Conservation (phyloP, 1,140 invertebrate species). For the Geopemphigus sp. region DNA sequence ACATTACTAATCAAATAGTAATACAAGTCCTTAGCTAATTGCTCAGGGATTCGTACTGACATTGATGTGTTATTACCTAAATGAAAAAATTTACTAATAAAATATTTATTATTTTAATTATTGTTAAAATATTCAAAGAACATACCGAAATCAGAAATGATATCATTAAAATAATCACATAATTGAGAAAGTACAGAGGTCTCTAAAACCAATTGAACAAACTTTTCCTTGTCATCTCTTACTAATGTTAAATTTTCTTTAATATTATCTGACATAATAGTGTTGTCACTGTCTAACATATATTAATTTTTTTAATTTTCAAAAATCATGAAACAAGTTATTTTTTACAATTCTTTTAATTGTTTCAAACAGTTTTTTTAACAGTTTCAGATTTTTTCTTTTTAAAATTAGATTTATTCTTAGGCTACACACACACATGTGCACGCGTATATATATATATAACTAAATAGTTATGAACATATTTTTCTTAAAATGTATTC, state of each 20-base stretch:
- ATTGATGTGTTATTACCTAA: constrained; percentile 17
- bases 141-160: constrained; percentile 5
- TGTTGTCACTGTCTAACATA: too few species aligned
- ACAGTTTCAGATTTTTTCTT: not conserved
- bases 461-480: not conserved
- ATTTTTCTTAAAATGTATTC: not conserved
- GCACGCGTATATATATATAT: too few species aligned
- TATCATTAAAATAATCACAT: constrained; percentile 34
- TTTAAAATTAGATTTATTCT: constrained; percentile 12
- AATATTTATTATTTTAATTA: not conserved
- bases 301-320: constrained; percentile 44
- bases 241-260: not conserved
- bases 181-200: constrained; percentile 12
- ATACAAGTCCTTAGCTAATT: constrained; percentile 37
- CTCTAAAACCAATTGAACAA: constrained; percentile 30
- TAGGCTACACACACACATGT: too few species aligned
- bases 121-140: not conserved
- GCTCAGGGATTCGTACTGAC: not conserved
- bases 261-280: too few species aligned
- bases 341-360: not conserved
- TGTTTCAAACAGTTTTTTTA: too few species aligned
- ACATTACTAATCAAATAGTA: constrained; percentile 37
- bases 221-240: constrained; percentile 1
- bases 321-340: too few species aligned
- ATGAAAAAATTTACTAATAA: not conserved